Conservation (phyloP, 2,797 vertebrate genomes). For the Artibeus lituratus region DNA sequence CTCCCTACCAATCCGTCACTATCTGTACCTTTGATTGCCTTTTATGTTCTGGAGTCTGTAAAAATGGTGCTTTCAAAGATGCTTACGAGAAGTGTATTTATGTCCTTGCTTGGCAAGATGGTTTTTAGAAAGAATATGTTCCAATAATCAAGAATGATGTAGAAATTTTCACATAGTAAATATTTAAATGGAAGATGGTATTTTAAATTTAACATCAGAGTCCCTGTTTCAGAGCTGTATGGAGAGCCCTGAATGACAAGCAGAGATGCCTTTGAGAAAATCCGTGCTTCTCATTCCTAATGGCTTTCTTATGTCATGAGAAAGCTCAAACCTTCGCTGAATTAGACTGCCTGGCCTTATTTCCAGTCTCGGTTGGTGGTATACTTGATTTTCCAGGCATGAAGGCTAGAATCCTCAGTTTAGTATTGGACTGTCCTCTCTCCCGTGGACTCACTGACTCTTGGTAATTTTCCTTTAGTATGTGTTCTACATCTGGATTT, state of each 20-base stretch:
- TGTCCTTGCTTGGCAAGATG: not conserved
- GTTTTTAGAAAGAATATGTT: not conserved
- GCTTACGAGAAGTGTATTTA: not conserved
- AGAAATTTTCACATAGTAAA: conserved; percentile 1
- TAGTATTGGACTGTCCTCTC: not conserved
- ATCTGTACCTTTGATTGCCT: not conserved
- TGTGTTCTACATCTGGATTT: not conserved
- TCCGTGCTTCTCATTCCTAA: not conserved
- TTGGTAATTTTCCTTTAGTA: not conserved
- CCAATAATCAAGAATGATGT: not conserved
- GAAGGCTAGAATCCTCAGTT: not conserved
- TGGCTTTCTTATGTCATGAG: not conserved
- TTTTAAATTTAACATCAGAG: not conserved
- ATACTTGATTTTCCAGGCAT: not conserved
- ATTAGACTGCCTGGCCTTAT: not conserved
- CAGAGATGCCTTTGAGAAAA: not conserved
- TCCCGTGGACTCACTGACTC: not conserved
- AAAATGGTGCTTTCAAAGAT: not conserved
- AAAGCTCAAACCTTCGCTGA: not conserved
- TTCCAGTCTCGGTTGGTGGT: not conserved
- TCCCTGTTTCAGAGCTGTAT: not conserved
- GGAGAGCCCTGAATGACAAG: not conserved
- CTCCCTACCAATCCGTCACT: not conserved
- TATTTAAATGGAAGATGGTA: conserved; percentile 13
- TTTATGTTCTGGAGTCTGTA: not conserved